phyloP scores from a whole-genome alignment of 2,888 invertebrate species.

The Aporophyla nigra region DNA sequence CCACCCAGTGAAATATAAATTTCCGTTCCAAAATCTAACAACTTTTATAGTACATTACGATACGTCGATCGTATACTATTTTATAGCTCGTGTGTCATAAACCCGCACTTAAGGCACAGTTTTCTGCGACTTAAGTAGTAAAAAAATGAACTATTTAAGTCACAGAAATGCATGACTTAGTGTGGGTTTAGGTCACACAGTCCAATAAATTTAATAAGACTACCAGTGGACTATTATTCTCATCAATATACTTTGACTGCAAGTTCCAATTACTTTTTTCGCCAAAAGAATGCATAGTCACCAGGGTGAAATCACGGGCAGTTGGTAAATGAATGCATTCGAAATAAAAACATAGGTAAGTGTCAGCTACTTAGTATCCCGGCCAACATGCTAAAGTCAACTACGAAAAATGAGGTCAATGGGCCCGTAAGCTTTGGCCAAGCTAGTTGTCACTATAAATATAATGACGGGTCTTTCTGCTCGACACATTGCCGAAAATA shows the following conservation, averaged over 20 bases:
- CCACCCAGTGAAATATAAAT: neutral
- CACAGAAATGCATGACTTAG: neutral
- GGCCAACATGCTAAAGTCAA: conserved; percentile 40
- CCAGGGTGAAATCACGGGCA: no score
- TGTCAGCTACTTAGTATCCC: conserved; percentile 30
- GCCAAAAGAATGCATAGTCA: no score
- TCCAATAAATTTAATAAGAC: neutral
- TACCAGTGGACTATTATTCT: no score
- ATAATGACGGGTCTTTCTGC: conserved; percentile 26
- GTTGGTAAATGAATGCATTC: neutral
- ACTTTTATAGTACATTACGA: no score
- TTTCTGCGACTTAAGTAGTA: no score
- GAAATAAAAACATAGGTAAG: conserved; percentile 19
- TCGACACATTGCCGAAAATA: conserved; percentile 36
- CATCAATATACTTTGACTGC: no score
- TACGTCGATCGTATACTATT: neutral
- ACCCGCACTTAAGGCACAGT: neutral
- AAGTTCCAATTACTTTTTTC: no score
- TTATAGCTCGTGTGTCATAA: neutral
- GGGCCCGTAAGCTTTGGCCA: conserved; percentile 34
- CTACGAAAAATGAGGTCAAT: conserved; percentile 49
- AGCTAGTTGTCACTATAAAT: conserved; percentile 35
- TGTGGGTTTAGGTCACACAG: neutral
- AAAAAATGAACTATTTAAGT: neutral
- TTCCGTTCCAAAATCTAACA: neutral